Conservation (phyloP, 2,888 invertebrate species). For the Elmis aenea region DNA sequence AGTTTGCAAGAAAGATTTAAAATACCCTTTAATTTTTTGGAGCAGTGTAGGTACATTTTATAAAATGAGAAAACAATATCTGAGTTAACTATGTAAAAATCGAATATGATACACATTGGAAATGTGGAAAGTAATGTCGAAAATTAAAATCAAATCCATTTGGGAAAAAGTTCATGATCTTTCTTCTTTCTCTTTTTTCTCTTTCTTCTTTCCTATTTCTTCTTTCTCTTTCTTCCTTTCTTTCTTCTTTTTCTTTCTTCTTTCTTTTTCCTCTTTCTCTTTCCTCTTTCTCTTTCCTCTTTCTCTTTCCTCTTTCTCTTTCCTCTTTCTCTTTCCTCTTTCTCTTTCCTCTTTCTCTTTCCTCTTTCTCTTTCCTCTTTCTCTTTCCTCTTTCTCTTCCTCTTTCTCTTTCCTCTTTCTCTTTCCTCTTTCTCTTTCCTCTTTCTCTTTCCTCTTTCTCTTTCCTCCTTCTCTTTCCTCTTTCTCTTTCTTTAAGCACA, state of each 20-base stretch:
- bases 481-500: background rate
- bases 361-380: background rate
- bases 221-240: background rate
- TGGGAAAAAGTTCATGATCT: too few relatives aligned
- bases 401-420: background rate
- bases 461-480: background rate
- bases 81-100: too few relatives aligned
- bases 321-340: background rate
- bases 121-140: too few relatives aligned
- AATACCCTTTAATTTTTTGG: too few relatives aligned
- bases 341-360: background rate
- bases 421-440: background rate
- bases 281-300: background rate
- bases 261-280: background rate
- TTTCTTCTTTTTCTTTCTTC: background rate
- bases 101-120: too few relatives aligned
- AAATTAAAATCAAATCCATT: too few relatives aligned
- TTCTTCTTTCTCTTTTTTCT: background rate
- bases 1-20: too few relatives aligned
- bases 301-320: background rate
- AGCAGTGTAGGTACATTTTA: too few relatives aligned
- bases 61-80: too few relatives aligned
- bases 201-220: background rate
- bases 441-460: slow-evolving; percentile 1
- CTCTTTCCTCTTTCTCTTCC: background rate